These are phyloP conservation scores for Labia minor DNA, from an alignment of 2,888 invertebrate species.

Conservation along the genomic window DNA sequence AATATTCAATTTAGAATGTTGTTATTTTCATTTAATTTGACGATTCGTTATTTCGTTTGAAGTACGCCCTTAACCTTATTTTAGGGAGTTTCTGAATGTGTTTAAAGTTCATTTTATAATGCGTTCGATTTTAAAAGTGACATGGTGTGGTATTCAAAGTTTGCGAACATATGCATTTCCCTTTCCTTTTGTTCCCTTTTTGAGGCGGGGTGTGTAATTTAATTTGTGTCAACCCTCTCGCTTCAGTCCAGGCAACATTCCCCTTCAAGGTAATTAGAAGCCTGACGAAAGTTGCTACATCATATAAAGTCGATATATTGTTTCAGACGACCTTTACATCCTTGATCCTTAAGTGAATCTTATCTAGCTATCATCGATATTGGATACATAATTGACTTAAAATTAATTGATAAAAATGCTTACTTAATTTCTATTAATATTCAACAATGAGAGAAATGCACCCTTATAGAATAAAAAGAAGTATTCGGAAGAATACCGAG, in stretches of 20 bases:
- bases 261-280: constrained; percentile 5
- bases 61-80: neutral
- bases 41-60: too few relatives aligned
- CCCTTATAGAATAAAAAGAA: too few relatives aligned
- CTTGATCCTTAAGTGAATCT: too few relatives aligned
- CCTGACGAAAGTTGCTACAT: neutral
- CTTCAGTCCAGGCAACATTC: neutral
- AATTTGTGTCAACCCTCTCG: neutral
- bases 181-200: neutral
- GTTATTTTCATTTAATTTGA: too few relatives aligned
- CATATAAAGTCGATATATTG: constrained; percentile 4
- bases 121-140: constrained; percentile 13
- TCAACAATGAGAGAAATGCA: too few relatives aligned
- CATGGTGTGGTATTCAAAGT: constrained; percentile 13
- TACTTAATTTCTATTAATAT: too few relatives aligned
- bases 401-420: too few relatives aligned
- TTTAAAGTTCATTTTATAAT: neutral
- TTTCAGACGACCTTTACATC: neutral
- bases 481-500: too few relatives aligned
- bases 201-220: neutral
- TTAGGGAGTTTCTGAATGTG: neutral
- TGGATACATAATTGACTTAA: too few relatives aligned
- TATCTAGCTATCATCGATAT: too few relatives aligned
- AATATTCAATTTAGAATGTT: too few relatives aligned
- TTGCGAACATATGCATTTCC: neutral